Base-by-base conservation (phyloP, 2,797 vertebrate species). In the Remorina albescens region DNA sequence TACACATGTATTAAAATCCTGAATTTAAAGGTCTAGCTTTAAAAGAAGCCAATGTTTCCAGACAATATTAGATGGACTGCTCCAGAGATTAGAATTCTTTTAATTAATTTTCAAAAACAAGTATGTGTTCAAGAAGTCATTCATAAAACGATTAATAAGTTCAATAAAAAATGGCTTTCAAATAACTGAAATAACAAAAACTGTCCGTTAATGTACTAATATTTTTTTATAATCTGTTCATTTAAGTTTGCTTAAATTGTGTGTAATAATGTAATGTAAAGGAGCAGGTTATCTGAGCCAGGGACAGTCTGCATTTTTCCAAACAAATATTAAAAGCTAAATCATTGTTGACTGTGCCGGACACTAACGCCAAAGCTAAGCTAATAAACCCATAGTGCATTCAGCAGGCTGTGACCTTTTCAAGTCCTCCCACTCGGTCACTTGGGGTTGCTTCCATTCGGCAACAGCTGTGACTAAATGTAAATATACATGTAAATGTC, bases 401-500 rank as follows among this genome's bases (percentile, higher is more conserved):
- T 55, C 72, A 74, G 74, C 51, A 55, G 57, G 12, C 79, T 68
- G 68, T 93, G 91, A 92, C 93, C 92, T 93, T 93, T n/a, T 92
- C 78, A 26, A 50, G 51, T 72, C 56, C 53, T 67, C 71, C 56
- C 23, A 6, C 77, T 72, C 55, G 39, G 68, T 75, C 73, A 12
- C 91, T 75, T 25, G 85, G 87, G 88, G 71, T 81, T 77, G 79
- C 80, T 83, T 75, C 68, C 68, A 74, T 90, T 88, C 78, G n/a
- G 56, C 82, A 81, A 88, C 89, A 90, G 80, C 85, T 90, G 90
- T 83, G 91, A 91, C 89, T 88, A 90, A 89, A 93, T 91, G 91
- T 91, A 90, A 92, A 93, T 93, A 84, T 91, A 86, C 86, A 92
- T 92, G 89, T 92, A 89, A 91, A 93, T 92, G 85, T 89, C 86